Evolutionary conservation across 2,888 invertebrate genomes (phyloP).

Genomic region (Oligia latruncula): DNA sequence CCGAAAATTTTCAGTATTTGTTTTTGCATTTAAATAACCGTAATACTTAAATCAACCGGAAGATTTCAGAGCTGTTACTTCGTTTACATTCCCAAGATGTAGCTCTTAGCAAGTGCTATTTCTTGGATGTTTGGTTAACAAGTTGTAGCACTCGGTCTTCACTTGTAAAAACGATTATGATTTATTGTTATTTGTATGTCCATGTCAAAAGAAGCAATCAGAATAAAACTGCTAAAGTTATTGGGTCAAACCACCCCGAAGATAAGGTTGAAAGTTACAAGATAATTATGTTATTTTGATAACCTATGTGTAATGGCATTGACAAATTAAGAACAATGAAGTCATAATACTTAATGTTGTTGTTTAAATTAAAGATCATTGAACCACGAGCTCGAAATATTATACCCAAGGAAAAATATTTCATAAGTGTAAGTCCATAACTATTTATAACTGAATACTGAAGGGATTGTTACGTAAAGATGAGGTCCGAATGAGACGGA

Average conservation of each 20-base stretch:
- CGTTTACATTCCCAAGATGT: slow-evolving; percentile 3
- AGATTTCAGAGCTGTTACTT: slow-evolving; percentile 44
- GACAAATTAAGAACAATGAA: slow-evolving; percentile 39
- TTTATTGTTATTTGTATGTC: slow-evolving; percentile 36
- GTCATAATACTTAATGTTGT: slow-evolving; percentile 21
- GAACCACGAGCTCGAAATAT: slow-evolving; percentile 3
- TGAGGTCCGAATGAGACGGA: slow-evolving; percentile 13
- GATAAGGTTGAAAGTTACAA: slow-evolving; percentile 43
- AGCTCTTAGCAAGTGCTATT: slow-evolving; percentile 6
- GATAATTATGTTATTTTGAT: slow-evolving; percentile 27
- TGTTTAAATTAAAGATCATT: slow-evolving; percentile 38
- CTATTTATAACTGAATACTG: not conserved
- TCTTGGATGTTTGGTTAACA: slow-evolving; percentile 1
- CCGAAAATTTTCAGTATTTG: slow-evolving; percentile 34
- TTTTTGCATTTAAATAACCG: slow-evolving; percentile 58
- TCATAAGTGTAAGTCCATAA: not conserved
- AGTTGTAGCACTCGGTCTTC: slow-evolving; percentile 16
- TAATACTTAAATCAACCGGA: slow-evolving; percentile 54
- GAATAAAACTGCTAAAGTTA: slow-evolving; percentile 1
- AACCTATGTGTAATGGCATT: slow-evolving; percentile 30
- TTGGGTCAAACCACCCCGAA: slow-evolving; percentile 1
- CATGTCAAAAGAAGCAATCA: slow-evolving; percentile 23
- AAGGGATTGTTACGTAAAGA: slow-evolving; percentile 16
- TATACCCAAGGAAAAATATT: not conserved
- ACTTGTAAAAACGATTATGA: slow-evolving; percentile 26